Percentiles rank a stretch among this genome's conserved stretches.
Conservation (phyloP, 1,140 invertebrate genomes). For the Drosophila santomea region DNA sequence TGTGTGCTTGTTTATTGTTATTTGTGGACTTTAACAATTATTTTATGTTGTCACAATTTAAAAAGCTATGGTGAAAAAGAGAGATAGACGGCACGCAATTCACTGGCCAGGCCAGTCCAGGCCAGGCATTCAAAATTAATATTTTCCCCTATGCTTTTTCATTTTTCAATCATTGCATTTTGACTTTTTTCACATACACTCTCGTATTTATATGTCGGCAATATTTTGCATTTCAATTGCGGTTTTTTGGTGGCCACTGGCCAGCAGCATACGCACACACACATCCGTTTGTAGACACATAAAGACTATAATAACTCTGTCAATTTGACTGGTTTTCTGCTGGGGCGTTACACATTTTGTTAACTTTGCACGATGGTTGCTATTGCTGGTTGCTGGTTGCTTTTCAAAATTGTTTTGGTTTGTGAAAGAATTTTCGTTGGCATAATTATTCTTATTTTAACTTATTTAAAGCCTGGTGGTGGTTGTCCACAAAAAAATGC, state of each 20-base stretch:
- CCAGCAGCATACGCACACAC: conserved; percentile 17
- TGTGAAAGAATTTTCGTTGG: not conserved
- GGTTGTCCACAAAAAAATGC: not conserved
- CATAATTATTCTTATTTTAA: not conserved
- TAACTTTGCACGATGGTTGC: conserved; percentile 9
- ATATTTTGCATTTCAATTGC: conserved; percentile 80
- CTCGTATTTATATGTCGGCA: conserved; percentile 43
- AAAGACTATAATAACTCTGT: conserved; percentile 59
- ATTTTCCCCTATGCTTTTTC: conserved; percentile 32
- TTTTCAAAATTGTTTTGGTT: not conserved
- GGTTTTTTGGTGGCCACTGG: conserved; percentile 44
- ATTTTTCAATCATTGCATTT: conserved; percentile 69
- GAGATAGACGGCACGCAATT: not conserved
- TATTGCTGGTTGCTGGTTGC: not conserved
- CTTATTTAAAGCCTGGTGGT: no score
- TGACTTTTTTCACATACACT: conserved; percentile 37
- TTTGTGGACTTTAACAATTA: conserved; percentile 74
- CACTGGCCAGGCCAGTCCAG: no score
- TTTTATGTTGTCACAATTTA: conserved; percentile 67
- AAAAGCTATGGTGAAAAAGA: conserved; percentile 25
- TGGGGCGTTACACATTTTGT: not conserved
- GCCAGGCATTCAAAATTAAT: conserved; percentile 37
- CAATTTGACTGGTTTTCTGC: conserved; percentile 33
- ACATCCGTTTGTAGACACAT: conserved; percentile 7
- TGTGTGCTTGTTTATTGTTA: conserved; percentile 52